These are phyloP conservation scores for Aphodius sticticus DNA, from an alignment of 2,888 invertebrate species.

Conservation along the genomic window DNA sequence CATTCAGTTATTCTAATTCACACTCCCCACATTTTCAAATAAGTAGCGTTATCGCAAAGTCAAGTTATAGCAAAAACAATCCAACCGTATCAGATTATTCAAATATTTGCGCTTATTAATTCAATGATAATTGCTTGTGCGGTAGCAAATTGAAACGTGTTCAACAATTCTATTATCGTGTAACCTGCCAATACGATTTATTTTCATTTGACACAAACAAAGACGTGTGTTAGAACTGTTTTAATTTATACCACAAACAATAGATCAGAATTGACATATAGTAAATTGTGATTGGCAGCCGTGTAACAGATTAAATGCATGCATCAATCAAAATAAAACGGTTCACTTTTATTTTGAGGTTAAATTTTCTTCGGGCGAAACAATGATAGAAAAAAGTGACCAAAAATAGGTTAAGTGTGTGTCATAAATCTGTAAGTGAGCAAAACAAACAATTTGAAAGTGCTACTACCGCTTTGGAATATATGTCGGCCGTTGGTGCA, in stretches of 20 bases:
- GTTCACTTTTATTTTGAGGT: background rate
- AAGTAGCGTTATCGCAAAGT: background rate
- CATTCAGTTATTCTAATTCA: background rate
- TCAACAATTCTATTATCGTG: background rate
- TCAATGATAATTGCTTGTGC: background rate
- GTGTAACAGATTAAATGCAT: background rate
- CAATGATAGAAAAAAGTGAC: background rate
- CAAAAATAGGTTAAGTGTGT: background rate
- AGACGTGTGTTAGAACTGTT: background rate
- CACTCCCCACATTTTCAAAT: background rate
- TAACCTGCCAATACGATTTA: constrained; percentile 4
- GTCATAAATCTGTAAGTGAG: constrained; percentile 11
- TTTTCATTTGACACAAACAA: background rate
- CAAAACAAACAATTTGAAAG: constrained; percentile 18
- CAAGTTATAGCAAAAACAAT: background rate
- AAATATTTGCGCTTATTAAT: constrained; percentile 4
- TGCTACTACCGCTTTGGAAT: background rate
- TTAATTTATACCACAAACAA: background rate
- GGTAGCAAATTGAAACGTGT: background rate
- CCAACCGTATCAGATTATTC: background rate
- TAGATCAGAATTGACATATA: background rate
- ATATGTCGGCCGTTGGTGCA: background rate
- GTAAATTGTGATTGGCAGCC: constrained; percentile 4
- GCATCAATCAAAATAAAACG: background rate
- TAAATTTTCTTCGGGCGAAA: background rate